phyloP scores from a whole-genome alignment of 2,797 vertebrate genomes.

The Remorina albescens region DNA sequence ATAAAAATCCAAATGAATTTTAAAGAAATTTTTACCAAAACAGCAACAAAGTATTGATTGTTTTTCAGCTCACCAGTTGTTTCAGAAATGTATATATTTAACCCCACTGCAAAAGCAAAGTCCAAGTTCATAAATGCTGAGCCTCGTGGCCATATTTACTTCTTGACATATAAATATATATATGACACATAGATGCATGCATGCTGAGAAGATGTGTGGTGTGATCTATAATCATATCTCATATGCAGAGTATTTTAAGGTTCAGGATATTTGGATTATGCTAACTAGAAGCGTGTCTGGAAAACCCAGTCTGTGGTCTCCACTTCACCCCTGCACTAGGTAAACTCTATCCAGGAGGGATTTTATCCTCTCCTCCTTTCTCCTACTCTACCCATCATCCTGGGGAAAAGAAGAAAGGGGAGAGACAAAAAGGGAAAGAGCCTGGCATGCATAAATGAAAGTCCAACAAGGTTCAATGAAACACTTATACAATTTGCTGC shows the following conservation, averaged over 20 bases:
- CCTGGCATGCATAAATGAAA: slow-evolving; percentile 78
- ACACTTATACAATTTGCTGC: slow-evolving; percentile 84
- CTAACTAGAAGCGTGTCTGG: slow-evolving; percentile 69
- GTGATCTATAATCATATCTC: slow-evolving; percentile 53
- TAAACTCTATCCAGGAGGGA: slow-evolving; percentile 77
- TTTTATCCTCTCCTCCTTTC: slow-evolving; percentile 63
- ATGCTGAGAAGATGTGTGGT: slow-evolving; percentile 48
- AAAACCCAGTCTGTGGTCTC: slow-evolving; percentile 66
- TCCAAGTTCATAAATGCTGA: slow-evolving; percentile 8
- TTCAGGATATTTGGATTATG: slow-evolving; percentile 69
- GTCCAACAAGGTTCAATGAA: slow-evolving; percentile 84
- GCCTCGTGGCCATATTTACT: slow-evolving; percentile 2
- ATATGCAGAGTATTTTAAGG: slow-evolving; percentile 51
- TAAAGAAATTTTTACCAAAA: neutral
- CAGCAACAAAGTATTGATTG: too few species aligned
- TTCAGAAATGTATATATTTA: neutral
- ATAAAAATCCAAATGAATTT: neutral
- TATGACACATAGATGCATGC: slow-evolving; percentile 19
- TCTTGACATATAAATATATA: slow-evolving; percentile 4
- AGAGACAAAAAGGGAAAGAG: slow-evolving; percentile 63
- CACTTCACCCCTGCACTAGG: slow-evolving; percentile 71
- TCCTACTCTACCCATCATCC: slow-evolving; percentile 68
- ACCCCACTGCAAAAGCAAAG: neutral
- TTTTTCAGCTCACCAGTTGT: too few species aligned
- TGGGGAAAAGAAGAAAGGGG: slow-evolving; percentile 62